Evolutionary conservation across 2,113 vertebrate genomes (phyloP), one percentile per base, ranked within the genome.

Genomic region (Accipiter cooperii): DNA sequence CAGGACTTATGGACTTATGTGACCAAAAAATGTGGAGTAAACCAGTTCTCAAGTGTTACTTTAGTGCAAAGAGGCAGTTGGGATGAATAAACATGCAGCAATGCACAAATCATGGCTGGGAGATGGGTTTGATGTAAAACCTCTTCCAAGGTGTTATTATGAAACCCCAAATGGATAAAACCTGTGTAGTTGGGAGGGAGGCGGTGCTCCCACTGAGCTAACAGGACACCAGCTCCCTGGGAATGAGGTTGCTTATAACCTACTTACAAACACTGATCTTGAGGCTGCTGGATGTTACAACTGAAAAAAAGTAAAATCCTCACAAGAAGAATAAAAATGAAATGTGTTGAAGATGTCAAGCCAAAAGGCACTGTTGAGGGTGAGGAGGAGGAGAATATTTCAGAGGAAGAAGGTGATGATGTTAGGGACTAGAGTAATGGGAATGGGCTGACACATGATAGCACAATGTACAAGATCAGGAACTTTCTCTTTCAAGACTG

Each of bases 371-470:
- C 13, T 63, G 38, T 40, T 44, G 51, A 61, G 2, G 2, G 17
- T 73, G 16, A 12, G 38, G n/a, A 90, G 19, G 24, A 90, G 54
- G 22, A 73, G 17, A 29, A 9, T 38, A 49, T 52, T 91, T 87
- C 40, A 0, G 0, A n/a, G 40, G 40, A 76, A 26, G 46, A 68
- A 60, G 33, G 33, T 34, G 29, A 71, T 0, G 1, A 24, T 5
- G 1, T 0, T 68, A 17, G 16, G 57, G 42, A 85, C 12, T 28
- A 40, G 57, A 76, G 28, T 20, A 44, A 57, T 1, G 3, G 22
- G 57, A 85, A 85, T 0, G 3, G 44, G 36, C 16, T 69, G 58
- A 61, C 63, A 57, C 31, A 29, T 1, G 2, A 28, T 5, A 73
- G 54, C 34, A 70, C 36, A 49, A 77, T 1, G 4, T 34, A 15